Conservation (phyloP, 2,113 vertebrate species). For the Rhabdomys dilectus region DNA sequence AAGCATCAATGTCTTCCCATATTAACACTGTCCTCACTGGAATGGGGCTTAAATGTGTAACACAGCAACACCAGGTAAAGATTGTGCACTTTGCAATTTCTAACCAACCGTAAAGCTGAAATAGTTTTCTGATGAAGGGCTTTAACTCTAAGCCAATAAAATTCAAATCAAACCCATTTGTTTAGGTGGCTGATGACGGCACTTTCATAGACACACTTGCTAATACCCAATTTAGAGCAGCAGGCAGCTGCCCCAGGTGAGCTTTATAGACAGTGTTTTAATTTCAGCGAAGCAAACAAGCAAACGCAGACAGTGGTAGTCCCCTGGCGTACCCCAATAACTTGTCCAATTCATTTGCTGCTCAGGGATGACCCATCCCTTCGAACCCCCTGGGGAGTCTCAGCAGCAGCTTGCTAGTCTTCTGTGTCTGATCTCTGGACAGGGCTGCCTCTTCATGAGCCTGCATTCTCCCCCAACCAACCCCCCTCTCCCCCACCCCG, state of each 20-base stretch:
- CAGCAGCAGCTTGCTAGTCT: fast-evolving
- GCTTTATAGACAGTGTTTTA: slow-evolving; percentile 31
- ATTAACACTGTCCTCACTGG: background rate
- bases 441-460: background rate
- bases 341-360: background rate
- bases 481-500: background rate
- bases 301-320: background rate
- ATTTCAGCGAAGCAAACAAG: slow-evolving; percentile 53
- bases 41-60: background rate
- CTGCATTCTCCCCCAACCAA: background rate
- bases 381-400: fast-evolving
- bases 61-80: background rate
- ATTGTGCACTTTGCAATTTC: background rate
- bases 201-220: slow-evolving; percentile 27
- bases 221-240: background rate
- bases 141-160: slow-evolving; percentile 15
- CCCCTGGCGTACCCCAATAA: background rate
- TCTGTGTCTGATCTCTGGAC: background rate
- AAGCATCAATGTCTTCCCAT: background rate
- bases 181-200: background rate
- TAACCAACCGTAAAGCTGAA: slow-evolving; percentile 27
- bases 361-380: background rate
- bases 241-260: background rate
- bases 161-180: background rate
- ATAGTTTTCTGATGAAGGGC: slow-evolving; percentile 12